Percentiles rank a stretch among this genome's conserved stretches.
These are phyloP conservation scores for Tinamus guttatus DNA, from an alignment of 2,113 vertebrate genomes.

Conservation along the genomic window DNA sequence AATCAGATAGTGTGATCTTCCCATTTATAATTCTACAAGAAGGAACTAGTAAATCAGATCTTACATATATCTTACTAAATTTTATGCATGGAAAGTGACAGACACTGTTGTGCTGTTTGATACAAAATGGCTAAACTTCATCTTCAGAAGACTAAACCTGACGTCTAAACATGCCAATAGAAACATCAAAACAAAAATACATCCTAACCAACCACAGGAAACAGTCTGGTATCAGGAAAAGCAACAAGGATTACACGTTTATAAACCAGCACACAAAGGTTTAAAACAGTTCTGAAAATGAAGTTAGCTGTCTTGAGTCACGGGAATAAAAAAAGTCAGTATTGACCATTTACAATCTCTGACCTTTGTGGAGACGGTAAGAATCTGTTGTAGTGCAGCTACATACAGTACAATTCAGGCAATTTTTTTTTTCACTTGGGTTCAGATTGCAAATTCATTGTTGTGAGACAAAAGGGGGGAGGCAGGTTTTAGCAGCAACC, in stretches of 20 bases:
- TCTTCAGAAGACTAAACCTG: slow-evolving; percentile 89
- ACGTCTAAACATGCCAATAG: slow-evolving; percentile 89
- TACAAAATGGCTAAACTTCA: slow-evolving; percentile 90
- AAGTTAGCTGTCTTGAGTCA: slow-evolving; percentile 88
- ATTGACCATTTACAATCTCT: slow-evolving; percentile 89
- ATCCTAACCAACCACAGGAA: slow-evolving; percentile 87
- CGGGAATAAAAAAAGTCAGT: slow-evolving; percentile 87
- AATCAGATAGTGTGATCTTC: slow-evolving; percentile 87
- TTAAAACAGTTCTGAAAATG: slow-evolving; percentile 91
- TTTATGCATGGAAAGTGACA: slow-evolving; percentile 90
- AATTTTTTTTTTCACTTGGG: slow-evolving; percentile 87
- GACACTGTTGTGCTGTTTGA: slow-evolving; percentile 89
- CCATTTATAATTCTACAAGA: slow-evolving; percentile 88
- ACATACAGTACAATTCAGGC: slow-evolving; percentile 98
- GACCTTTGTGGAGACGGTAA: slow-evolving; percentile 89
- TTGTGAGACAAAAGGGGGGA: slow-evolving; percentile 81
- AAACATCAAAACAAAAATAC: slow-evolving; percentile 87
- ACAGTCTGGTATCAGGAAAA: slow-evolving; percentile 91
- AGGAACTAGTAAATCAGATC: slow-evolving; percentile 92
- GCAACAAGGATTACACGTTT: slow-evolving; percentile 90
- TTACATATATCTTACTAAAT: slow-evolving; percentile 92
- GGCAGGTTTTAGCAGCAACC: slow-evolving; percentile 91
- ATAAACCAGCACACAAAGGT: slow-evolving; percentile 90
- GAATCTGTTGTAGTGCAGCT: slow-evolving; percentile 96
- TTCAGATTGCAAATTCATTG: slow-evolving; percentile 88